Evolutionary conservation across 2,888 invertebrate species (phyloP), one percentile per base, ranked within the genome.

Genomic region (Megaustenia siamemsis): DNA sequence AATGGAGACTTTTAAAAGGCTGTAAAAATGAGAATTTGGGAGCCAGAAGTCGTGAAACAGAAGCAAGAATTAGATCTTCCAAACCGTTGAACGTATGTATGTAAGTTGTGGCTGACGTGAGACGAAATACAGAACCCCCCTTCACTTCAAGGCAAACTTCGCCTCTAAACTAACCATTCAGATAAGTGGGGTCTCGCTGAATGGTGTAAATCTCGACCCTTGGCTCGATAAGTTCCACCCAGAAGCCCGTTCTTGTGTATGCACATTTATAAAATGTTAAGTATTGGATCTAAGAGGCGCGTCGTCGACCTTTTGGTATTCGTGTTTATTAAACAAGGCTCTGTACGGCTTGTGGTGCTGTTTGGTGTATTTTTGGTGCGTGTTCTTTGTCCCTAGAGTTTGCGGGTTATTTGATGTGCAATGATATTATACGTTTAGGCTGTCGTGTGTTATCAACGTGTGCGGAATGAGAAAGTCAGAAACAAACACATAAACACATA

Each of bases 251-350:
- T 69, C 40, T 21, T 40, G 69, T 69, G 69, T 69, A 40, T 69
- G 40, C 40, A 40, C 40, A 40, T 69, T 69, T 69, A 69, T 40
- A 40, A 69, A 69, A 69, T 69, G 69, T 69, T 69, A 69, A 69
- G 69, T 69, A 40, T 69, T 69, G 69, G 40, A 69, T 69, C 69
- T 28, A 40, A 69, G 24, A 69, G 69, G 24, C 40, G 15, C 69
- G 40, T 40, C 40, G 38, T 38, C 40, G 40, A 40, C 28, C 21
- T 24, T 69, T 40, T 28, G 38, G 69, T 69, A 40, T 69, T 69
- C 69, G 3, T 69, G 69, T 69, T 69, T 69, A 69, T 40, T 69
- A 69, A 69, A 69, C 69, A 69, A 40, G 40, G 69, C 69, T 69
- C 40, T 69, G 69, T 38, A 24, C 40, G 69, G 24, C 38, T 40